Evolutionary conservation across 2,113 vertebrate species (phyloP), one percentile per base, ranked within the genome.

Genomic region (Dicerorhinus sumatrensis): DNA sequence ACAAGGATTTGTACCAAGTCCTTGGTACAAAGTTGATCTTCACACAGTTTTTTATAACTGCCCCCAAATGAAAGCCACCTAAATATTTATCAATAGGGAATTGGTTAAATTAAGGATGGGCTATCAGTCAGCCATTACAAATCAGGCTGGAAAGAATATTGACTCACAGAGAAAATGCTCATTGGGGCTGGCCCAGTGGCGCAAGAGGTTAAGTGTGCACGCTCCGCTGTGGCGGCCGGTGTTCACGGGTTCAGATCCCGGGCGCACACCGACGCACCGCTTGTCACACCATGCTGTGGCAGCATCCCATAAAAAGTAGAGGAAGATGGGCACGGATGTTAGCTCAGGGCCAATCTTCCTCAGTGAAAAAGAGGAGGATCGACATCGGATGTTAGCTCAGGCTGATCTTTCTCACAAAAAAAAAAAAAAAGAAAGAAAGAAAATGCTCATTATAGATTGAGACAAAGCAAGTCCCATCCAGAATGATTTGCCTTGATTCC

Each of bases 11-110:
- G 36, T 67, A 67, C 29, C 25, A 1, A 54, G 16, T 54, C 95
- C 31, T 91, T 93, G 67, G 46, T 79, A 88, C n/a, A 81, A 39
- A 63, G n/a, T 73, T 69, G 31, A 39, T 33, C 18, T 72, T 91
- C 54, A 69, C 36, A 42, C 20, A 63, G 56, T 90, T 92, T 25
- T 84, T 93, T 54, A 33, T 89, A 91, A 95, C 29, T 88, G 33
- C 3, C 17, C 33, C n/a, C 18, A 67, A 51, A 76, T n/a, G 27
- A 82, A 96, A 96, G 69, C 63, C 21, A 75, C 8, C 42, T 79
- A 39, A 89, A 20, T 72, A 82, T 84, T 93, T 46, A 70, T 39
- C 69, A 83, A 8, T n/a, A 75, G 20, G 25, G 29, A 8, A 70
- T 0, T 88, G 39, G 13, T 87, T 60, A 29, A 16, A 54, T 67